Base-by-base conservation (phyloP, 1,140 invertebrate genomes). In the Drosophila santomea region DNA sequence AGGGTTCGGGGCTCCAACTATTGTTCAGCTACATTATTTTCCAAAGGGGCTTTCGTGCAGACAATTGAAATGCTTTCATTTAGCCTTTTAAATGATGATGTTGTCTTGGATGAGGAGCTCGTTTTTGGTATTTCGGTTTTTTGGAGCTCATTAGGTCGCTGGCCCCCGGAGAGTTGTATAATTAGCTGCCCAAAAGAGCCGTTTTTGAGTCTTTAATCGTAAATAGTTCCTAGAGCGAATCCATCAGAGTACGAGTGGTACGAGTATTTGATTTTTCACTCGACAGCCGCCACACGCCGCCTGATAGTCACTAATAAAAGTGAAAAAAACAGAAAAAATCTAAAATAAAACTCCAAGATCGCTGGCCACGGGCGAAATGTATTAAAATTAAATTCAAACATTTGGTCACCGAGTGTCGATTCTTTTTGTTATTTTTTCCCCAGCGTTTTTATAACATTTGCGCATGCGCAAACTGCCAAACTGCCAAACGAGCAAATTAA, bases 301-400 rank as follows among this genome's bases (percentile, higher is more conserved):
- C 73, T 78, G 79, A 85, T 81, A 52, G 58, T 59, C 38, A 62
- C 78, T 73, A 69, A 86, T 86, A 86, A 72, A 75, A 78, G 74
- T 74, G 73, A 67, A 77, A 71, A 45, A 45, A 83, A 52, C 23
- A 20, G 20, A 20, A 20, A 20, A 20, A 62, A 54, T 20, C 39
- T 1, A 17, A 44, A 45, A 44, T 23, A 35, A 39, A 43, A 66
- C 32, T 55, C 66, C 47, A 47, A 73, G 57, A 38, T 52, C 15
- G 20, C 52, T 41, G 43, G 80, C 80, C 74, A 61, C 36, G 7
- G 74, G 73, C 78, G 47, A 82, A 82, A 68, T 73, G 69, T 82
- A 88, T 86, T 86, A 83, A 88, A 86, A 83, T 88, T 55, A 88
- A 83, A 79, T 86, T 86, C 66, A 88, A 88, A 58, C 79, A 86